These are phyloP conservation scores for Percopsis transmontana DNA, from an alignment of 2,113 vertebrate species.

Conservation along the genomic window DNA sequence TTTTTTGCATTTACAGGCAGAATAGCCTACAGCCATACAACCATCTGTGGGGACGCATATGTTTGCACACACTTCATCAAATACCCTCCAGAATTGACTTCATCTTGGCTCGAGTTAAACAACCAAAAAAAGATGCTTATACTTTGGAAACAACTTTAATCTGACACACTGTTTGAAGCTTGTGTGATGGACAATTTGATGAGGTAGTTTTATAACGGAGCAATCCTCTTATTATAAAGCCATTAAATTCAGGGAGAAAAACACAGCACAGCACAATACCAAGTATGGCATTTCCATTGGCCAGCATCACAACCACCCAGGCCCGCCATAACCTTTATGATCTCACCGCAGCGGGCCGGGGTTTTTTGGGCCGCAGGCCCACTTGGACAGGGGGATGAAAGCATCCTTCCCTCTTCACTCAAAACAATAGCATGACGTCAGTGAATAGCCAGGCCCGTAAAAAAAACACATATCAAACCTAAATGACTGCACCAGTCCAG, in stretches of 20 bases:
- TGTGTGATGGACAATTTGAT: background rate
- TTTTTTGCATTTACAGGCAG: too few relatives aligned
- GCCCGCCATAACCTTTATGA: slow-evolving; percentile 29
- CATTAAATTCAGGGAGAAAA: background rate
- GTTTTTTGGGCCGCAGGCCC: slow-evolving; percentile 40
- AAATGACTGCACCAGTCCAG: slow-evolving; percentile 25
- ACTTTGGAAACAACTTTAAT: background rate
- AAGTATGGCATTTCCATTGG: background rate
- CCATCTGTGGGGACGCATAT: background rate
- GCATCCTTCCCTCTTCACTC: slow-evolving; percentile 24
- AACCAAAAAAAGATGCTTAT: background rate
- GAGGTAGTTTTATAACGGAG: slow-evolving; percentile 4
- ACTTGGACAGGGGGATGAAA: slow-evolving; percentile 48
- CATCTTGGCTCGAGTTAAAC: background rate
- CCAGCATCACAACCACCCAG: too few relatives aligned
- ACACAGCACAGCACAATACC: background rate
- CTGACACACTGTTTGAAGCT: background rate
- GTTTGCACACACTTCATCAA: background rate
- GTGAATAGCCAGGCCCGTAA: slow-evolving; percentile 52
- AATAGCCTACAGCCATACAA: background rate
- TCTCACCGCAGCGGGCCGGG: slow-evolving; percentile 22
- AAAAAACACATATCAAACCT: slow-evolving; percentile 35
- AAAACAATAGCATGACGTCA: slow-evolving; percentile 52
- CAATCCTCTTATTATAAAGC: slow-evolving; percentile 12
- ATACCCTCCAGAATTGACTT: background rate